phyloP scores from a whole-genome alignment of 2,888 invertebrate genomes.

The Girardia tigrina region DNA sequence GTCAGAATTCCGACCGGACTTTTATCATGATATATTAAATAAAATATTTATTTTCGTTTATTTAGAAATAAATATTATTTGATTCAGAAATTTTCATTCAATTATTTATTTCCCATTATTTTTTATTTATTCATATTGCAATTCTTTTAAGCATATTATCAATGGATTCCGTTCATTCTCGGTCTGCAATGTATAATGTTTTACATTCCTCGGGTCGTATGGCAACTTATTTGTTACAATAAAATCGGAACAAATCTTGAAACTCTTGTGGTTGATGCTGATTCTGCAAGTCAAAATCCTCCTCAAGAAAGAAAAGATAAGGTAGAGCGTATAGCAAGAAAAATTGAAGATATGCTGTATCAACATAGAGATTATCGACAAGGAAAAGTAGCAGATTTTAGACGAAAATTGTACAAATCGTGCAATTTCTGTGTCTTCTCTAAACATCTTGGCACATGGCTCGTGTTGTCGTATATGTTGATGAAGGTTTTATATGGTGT shows the following conservation, averaged over 20 bases:
- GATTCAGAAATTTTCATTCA: too few species aligned
- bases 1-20: too few species aligned
- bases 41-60: too few species aligned
- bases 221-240: slow-evolving; percentile 36
- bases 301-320: background rate
- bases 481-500: slow-evolving; percentile 37
- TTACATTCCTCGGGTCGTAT: slow-evolving; percentile 35
- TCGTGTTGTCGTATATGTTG: slow-evolving; percentile 34
- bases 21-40: too few species aligned
- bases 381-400: background rate
- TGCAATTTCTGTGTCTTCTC: slow-evolving; percentile 33
- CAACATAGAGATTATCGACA: slow-evolving; percentile 21
- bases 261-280: slow-evolving; percentile 30
- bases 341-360: slow-evolving; percentile 21
- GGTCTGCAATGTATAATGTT: slow-evolving; percentile 36
- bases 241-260: slow-evolving; percentile 36
- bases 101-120: too few species aligned
- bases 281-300: background rate
- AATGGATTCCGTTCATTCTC: slow-evolving; percentile 37
- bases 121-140: too few species aligned
- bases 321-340: background rate
- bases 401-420: slow-evolving; percentile 12
- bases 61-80: too few species aligned
- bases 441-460: slow-evolving; percentile 37
- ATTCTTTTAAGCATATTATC: slow-evolving; percentile 36